Conservation (phyloP, 2,113 vertebrate species). For the Notarius quadriscutis region DNA sequence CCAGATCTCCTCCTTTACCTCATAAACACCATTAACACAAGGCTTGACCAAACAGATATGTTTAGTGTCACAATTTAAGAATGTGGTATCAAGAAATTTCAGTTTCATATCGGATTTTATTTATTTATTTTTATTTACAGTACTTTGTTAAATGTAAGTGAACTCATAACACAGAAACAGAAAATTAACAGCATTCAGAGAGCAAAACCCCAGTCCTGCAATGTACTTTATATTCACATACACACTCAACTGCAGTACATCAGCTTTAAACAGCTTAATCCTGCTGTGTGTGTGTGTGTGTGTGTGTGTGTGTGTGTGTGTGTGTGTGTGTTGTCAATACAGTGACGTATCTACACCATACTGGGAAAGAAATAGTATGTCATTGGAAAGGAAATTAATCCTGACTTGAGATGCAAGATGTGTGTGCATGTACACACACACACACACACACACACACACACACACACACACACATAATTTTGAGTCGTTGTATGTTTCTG, state of each 20-base stretch:
- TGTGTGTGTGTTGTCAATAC: not conserved
- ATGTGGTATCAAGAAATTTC: not conserved
- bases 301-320: not conserved
- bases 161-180: too few species aligned
- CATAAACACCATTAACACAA: too few species aligned
- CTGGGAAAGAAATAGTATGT: slow-evolving; percentile 11
- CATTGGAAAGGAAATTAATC: not conserved
- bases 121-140: not conserved
- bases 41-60: too few species aligned
- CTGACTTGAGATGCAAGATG: not conserved
- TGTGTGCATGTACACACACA: not conserved
- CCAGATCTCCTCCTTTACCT: too few species aligned
- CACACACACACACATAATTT: too few species aligned
- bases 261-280: not conserved
- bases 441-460: not conserved
- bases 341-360: not conserved
- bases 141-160: too few species aligned
- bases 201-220: not conserved
- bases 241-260: not conserved
- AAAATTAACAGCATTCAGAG: not conserved
- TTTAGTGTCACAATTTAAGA: not conserved
- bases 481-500: not conserved
- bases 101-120: not conserved
- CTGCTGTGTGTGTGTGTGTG: not conserved
- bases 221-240: too few species aligned